Base-by-base conservation (phyloP, 1,140 invertebrate genomes). In the Cardiocondyla obscurior region DNA sequence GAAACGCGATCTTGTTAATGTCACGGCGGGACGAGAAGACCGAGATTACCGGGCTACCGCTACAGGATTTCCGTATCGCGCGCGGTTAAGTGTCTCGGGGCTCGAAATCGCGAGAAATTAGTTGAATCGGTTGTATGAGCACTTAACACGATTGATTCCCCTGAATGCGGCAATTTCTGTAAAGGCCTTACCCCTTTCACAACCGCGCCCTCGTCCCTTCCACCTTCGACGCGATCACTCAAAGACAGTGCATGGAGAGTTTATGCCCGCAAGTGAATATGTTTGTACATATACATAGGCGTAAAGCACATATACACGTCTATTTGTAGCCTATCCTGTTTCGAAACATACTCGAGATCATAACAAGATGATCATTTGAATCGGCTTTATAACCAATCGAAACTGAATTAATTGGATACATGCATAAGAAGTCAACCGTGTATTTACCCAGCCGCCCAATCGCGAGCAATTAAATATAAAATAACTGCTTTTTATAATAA, bases 91-190 rank as follows among this genome's bases (percentile, higher is more conserved):
- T 62, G 51, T 77, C 84, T 69, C n/a, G 30, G 55, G 19, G 30
- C 16, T 51, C 22, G 84, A 76, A 39, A 87, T 87, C 73, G 72
- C 55, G 51, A 62, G 85, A 87, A 87, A 87, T 87, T 87, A 87
- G 81, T 81, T 53, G 73, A 85, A 86, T 83, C 85, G 72, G 57
- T 69, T 76, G 81, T 86, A 79, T 85, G 85, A 83, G 84, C 85
- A 87, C 85, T 87, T 87, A 86, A 83, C 85, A 83, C 85, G 85
- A 86, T 87, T 87, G 85, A 87, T 87, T 86, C 67, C 39, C 64
- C n/a, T 69, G 84, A 87, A 87, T 82, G 79, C 72, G 58, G 51
- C 72, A 70, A 81, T 85, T 85, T 70, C 51, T 53, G 44, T 53
- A 53, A 67, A 77, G 72, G 72, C 55, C 46, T 67, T 76, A 64